Percentiles rank a stretch among this genome's conserved stretches.
phyloP scores from a whole-genome alignment of 2,888 invertebrate genomes.

The Odontocolon sp. region DNA sequence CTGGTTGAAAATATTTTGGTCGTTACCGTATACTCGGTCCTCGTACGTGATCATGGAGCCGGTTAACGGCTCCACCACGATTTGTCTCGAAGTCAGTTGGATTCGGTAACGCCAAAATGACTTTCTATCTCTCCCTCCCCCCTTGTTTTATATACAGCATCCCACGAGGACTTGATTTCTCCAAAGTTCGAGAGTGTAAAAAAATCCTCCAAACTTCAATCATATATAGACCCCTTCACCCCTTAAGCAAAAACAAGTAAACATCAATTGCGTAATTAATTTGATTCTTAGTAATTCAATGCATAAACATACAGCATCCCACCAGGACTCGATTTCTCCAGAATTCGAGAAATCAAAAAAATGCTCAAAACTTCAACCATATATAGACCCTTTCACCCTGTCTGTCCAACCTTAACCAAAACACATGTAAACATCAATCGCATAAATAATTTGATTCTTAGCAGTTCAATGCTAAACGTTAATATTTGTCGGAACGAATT shows the following conservation, averaged over 20 bases:
- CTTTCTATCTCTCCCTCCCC: conserved; percentile 17
- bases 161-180: conserved; percentile 27
- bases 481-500: conserved; percentile 43
- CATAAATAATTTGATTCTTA: conserved; percentile 22
- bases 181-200: conserved; percentile 39
- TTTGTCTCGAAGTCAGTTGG: conserved; percentile 57
- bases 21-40: conserved; percentile 65
- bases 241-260: neutral
- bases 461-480: conserved; percentile 44
- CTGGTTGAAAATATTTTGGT: conserved; percentile 67
- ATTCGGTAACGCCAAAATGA: conserved; percentile 31
- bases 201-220: conserved; percentile 9
- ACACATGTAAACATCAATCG: neutral
- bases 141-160: conserved; percentile 5
- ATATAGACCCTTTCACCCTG: neutral
- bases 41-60: conserved; percentile 56
- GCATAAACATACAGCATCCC: conserved; percentile 15
- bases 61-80: conserved; percentile 51
- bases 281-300: conserved; percentile 35
- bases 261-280: conserved; percentile 8
- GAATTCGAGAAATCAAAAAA: conserved; percentile 30
- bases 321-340: conserved; percentile 30
- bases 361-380: conserved; percentile 15
- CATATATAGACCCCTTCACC: neutral
- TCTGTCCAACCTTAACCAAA: too few relatives aligned